Evolutionary conservation across 2,888 invertebrate species (phyloP), one percentile per base, ranked within the genome.

Genomic region (Amaurobius ferox): DNA sequence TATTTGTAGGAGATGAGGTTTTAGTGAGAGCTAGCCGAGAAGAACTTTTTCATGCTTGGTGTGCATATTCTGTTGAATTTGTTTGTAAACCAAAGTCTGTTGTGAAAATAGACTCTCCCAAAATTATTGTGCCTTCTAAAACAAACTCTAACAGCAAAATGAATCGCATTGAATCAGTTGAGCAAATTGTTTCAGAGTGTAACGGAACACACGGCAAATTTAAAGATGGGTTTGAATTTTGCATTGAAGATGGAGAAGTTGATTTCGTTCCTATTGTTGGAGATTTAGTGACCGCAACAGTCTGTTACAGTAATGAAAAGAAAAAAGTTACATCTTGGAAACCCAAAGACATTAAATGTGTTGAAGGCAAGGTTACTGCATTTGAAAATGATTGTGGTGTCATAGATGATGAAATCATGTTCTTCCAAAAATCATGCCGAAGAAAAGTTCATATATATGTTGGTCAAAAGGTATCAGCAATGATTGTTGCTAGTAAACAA

Each of bases 401-500:
- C 6, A 79, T 86, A 39, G 55, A 86, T 64, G 55, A 86, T 23
- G 76, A 86, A 19, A 35, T 79, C 0, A 70, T 79, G 44, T 86
- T 79, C 26, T 79, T 79, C 23, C 79, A 64, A 40, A 55, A 35
- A 19, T 79, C 86, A 0, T 86, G 86, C 19, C 74, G 76, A 3
- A 28, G 55, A 3, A 86, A 71, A 71, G 79, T 79, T 13, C 44
- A 44, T 19, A 40, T 79, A 1, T 66, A 29, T 55, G 66, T 76
- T 44, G 79, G 86, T 13, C 74, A 86, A n/a, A 86, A 86, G 23
- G 86, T 86, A 11, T 79, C 79, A 1, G 86, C 86, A n/a, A 74
- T 79, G 79, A 74, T 79, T 6, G 79, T 70, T 11, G 74, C 74
- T 5, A 79, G 79, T 39, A 71, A 79, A 26, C 76, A 79, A 40